Base-by-base conservation (phyloP, 2,113 vertebrate species). In the Oncorhynchus keta region DNA sequence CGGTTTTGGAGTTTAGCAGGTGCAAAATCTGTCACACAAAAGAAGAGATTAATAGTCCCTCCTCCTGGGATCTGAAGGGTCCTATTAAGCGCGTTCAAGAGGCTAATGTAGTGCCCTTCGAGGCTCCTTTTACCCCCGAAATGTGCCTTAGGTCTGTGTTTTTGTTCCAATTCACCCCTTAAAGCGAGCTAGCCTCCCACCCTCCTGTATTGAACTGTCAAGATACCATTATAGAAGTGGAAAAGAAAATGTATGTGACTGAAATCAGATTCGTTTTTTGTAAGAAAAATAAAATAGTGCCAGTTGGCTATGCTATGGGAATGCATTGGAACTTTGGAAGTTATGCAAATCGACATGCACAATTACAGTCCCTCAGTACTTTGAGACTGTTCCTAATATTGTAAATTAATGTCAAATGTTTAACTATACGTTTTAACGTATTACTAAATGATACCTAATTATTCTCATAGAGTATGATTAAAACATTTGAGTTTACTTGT, bases 81-180 rank as follows among this genome's bases (percentile, higher is more conserved):
- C 88, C 88, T 79, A 87, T 90, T 89, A 88, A 89, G 80, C 64
- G 28, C 69, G 68, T 76, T 86, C 76, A 82, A 90, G 84, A 84
- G 81, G 77, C 78, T 68, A 78, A 79, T 83, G 76, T 59, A 85
- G 82, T 39, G 32, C 75, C 80, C 74, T 78, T 67, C 72, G 66
- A 82, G 77, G 76, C 76, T 80, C 75, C 78, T 81, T 81, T 80
- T 79, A 79, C 72, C 76, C 65, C 65, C 64, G 75, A 85, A 90
- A 75, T 79, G 76, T 81, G 71, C 76, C 64, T 81, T 30, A 79
- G 83, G 79, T 78, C 72, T 78, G 49, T 65, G 70, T 72, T 85
- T 86, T 88, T 88, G 80, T 88, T 84, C 82, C 61, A 78, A 80
- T 78, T 74, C 74, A 73, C 70, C 77, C 73, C 79, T 84, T 80